A percentile compares a stretch with the other conserved stretches of the same genome.
These are phyloP conservation scores for Orthosia incerta DNA, from an alignment of 2,888 invertebrate genomes.

Conservation along the genomic window DNA sequence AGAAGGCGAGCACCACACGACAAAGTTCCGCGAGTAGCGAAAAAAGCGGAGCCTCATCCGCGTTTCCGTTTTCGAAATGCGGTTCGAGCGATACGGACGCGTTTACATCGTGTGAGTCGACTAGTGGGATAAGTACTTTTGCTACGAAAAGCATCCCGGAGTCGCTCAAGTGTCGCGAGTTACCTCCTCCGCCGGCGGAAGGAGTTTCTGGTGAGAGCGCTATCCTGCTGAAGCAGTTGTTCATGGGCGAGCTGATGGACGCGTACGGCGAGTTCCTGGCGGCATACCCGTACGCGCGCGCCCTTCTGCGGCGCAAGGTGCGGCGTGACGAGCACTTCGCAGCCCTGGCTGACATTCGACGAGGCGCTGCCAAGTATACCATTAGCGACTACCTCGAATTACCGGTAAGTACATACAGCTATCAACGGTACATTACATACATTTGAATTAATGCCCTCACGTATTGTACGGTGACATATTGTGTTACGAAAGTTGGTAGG, in stretches of 20 bases:
- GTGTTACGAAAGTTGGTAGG: constrained; percentile 72
- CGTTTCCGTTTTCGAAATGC: constrained; percentile 89
- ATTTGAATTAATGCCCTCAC: constrained; percentile 61
- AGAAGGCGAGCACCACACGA: constrained; percentile 83
- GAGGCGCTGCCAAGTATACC: constrained; percentile 92
- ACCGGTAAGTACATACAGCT: constrained; percentile 91
- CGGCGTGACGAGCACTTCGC: constrained; percentile 93
- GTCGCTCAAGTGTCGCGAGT: constrained; percentile 82
- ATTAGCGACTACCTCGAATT: constrained; percentile 92
- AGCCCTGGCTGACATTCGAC: constrained; percentile 92
- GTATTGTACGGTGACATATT: constrained; percentile 63
- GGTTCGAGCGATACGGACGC: constrained; percentile 88
- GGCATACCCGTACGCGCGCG: constrained; percentile 91
- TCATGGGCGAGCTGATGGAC: constrained; percentile 92
- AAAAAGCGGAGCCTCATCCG: constrained; percentile 88
- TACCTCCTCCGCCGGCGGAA: constrained; percentile 82
- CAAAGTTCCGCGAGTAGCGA: constrained; percentile 88
- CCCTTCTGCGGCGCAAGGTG: constrained; percentile 92
- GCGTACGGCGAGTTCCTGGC: constrained; percentile 92
- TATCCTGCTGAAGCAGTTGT: constrained; percentile 90
- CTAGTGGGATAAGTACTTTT: constrained; percentile 86
- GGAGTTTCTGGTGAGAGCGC: constrained; percentile 83
- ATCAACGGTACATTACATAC: constrained; percentile 59
- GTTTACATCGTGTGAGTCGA: constrained; percentile 88
- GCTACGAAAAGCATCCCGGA: constrained; percentile 82